Evolutionary conservation across 2,888 invertebrate genomes (phyloP).

Genomic region (Octonoba sinensis): DNA sequence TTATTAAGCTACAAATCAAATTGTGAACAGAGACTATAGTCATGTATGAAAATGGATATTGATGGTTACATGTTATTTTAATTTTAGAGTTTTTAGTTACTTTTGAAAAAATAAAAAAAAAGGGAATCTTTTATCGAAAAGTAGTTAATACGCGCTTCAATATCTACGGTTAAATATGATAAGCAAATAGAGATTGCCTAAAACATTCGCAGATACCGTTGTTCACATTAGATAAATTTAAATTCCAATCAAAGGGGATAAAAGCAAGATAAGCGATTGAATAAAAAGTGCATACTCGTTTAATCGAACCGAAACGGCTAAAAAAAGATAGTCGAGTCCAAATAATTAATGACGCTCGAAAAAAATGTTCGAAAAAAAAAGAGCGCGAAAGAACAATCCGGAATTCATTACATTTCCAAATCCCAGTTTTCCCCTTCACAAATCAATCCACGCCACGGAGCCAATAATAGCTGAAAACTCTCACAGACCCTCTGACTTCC

Average conservation of each 20-base stretch:
- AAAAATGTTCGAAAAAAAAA: constrained; percentile 37
- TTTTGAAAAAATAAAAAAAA: too few species aligned
- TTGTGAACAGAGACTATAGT: too few species aligned
- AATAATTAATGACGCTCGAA: constrained; percentile 52
- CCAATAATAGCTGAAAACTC: constrained; percentile 57
- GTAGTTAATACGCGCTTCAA: too few species aligned
- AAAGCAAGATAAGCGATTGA: constrained; percentile 37
- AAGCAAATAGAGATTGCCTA: too few species aligned
- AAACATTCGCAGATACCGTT: constrained; percentile 1
- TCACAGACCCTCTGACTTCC: constrained; percentile 55
- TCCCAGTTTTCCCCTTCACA: constrained; percentile 57
- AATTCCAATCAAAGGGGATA: constrained; percentile 53
- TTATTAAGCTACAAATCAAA: too few species aligned
- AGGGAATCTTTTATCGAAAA: too few species aligned
- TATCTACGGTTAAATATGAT: too few species aligned
- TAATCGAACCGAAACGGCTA: constrained; percentile 36
- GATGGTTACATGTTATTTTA: too few species aligned
- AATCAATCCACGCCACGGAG: constrained; percentile 51
- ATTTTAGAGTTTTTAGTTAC: too few species aligned
- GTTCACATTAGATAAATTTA: constrained; percentile 33
- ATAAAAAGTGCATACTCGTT: constrained; percentile 45
- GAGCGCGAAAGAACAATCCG: constrained; percentile 21
- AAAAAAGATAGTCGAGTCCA: constrained; percentile 35
- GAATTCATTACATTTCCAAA: constrained; percentile 63
- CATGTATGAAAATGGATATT: too few species aligned